Base-by-base conservation (phyloP, 2,888 invertebrate genomes). In the Stenotaenia linearis region DNA sequence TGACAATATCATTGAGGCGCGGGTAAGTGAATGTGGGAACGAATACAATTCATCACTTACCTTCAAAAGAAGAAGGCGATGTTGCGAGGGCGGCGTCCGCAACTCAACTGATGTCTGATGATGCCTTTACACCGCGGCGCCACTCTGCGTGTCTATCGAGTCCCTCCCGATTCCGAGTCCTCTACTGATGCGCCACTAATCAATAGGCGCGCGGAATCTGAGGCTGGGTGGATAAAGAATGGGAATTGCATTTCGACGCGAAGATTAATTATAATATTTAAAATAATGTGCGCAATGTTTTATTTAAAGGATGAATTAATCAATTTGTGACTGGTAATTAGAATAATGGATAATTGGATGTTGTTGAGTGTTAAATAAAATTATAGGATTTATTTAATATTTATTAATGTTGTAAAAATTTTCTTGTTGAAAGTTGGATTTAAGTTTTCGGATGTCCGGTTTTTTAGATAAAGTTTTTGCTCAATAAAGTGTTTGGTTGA, bases 31-130 rank as follows among this genome's bases (percentile, higher is more conserved):
- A 21, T 6, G 18, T 18, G 18, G 21, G 18, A 50, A 21, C 50
- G 18, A n/a, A 50, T 18, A 50, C 25, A 15, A 28, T 25, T 6
- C 28, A n/a, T 69, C 12, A 69, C 69, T 69, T 28, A 69, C 69
- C 25, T 69, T 69, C 25, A 7, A 69, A 69, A 28, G 69, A 45
- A 9, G 45, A 50, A 50, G 50, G 18, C 28, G 69, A 69, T 69
- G 69, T 23, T 69, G 69, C 69, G n/a, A 69, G 69, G 69, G 69
- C 69, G 69, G 69, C 28, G 69, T 69, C 69, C 69, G 69, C 69
- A 28, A 23, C 69, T 69, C 69, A 69, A 69, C 69, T 69, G 69
- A 69, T 69, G 25, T 25, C 69, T 69, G 69, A 69, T 69, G 25
- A 69, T 69, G 23, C n/a, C 69, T 69, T 28, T 69, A n/a, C 69